These are phyloP conservation scores for Loris lydekkerianus DNA, from an alignment of 2,797 vertebrate genomes.

Conservation along the genomic window DNA sequence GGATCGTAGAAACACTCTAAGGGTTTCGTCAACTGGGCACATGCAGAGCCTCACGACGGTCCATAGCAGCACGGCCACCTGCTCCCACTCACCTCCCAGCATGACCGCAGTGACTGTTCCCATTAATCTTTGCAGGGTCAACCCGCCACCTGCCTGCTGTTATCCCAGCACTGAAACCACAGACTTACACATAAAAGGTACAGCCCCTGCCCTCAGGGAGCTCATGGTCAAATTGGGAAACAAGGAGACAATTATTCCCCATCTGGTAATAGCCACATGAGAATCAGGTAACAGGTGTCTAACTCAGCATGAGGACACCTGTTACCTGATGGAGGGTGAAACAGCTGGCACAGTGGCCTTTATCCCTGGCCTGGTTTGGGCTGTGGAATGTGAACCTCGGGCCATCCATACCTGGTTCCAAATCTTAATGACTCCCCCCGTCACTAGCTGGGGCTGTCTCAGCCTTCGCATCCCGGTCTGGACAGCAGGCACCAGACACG, in stretches of 20 bases:
- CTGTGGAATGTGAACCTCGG: fast-evolving
- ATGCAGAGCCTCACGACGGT: fast-evolving
- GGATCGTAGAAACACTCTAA: background rate
- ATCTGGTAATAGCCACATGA: too few relatives aligned
- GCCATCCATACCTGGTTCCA: background rate
- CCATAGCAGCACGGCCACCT: background rate
- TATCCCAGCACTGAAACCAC: background rate
- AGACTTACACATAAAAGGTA: background rate
- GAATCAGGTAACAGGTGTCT: too few relatives aligned
- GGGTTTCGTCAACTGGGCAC: fast-evolving
- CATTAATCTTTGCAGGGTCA: background rate
- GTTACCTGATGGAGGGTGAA: background rate
- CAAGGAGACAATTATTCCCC: background rate
- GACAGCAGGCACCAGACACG: background rate
- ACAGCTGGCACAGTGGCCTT: too few relatives aligned
- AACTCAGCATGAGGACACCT: background rate
- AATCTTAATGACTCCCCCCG: background rate
- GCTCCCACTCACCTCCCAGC: background rate
- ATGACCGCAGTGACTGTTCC: too few relatives aligned
- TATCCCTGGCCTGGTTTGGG: background rate
- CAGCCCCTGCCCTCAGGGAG: background rate
- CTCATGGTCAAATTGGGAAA: background rate
- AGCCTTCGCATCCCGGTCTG: background rate
- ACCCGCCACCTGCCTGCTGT: fast-evolving
- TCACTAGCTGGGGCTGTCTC: background rate